phyloP scores from a whole-genome alignment of 2,797 vertebrate genomes.

The Rhynchonycteris naso region DNA sequence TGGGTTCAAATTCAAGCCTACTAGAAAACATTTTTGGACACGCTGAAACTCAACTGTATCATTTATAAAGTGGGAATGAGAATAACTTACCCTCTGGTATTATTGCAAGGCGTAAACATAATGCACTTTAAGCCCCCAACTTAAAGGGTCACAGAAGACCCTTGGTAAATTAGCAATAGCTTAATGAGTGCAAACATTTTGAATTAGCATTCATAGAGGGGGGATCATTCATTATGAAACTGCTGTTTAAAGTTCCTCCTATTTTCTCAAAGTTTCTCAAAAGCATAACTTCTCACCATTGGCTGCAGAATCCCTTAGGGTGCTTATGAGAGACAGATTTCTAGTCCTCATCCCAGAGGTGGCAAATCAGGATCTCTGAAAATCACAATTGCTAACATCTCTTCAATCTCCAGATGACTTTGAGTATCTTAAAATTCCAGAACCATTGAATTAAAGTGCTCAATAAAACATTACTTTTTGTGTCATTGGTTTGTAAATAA shows the following conservation, averaged over 20 bases:
- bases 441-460: neutral
- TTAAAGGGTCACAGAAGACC: neutral
- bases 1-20: constrained; percentile 2
- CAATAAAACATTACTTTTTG: neutral
- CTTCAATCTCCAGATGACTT: neutral
- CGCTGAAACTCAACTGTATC: neutral
- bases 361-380: neutral
- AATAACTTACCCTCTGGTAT: neutral
- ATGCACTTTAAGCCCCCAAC: neutral
- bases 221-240: neutral
- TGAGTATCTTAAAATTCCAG: neutral
- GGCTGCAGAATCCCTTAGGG: neutral
- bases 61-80: neutral
- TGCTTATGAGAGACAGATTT: neutral
- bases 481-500: constrained; percentile 27
- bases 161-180: neutral
- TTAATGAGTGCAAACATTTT: neutral
- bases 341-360: neutral
- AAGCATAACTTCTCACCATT: neutral
- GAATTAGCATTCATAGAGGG: neutral
- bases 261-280: neutral
- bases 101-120: neutral
- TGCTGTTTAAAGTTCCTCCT: neutral
- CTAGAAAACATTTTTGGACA: neutral
- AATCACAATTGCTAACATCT: neutral